Conservation (phyloP, 2,888 invertebrate genomes). For the Lithophane leautieri region DNA sequence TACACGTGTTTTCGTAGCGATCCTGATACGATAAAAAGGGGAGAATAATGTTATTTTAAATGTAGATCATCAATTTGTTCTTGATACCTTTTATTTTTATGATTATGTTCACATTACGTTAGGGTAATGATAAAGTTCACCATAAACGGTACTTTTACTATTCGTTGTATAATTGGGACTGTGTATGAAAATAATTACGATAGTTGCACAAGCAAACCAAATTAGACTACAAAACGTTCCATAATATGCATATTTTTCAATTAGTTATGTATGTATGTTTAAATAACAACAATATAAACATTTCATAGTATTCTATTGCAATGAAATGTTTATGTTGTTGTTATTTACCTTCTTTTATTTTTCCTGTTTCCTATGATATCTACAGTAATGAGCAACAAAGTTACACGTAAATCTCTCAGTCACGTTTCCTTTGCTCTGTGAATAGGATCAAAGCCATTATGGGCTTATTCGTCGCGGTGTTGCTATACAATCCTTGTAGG, state of each 20-base stretch:
- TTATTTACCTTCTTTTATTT: slow-evolving; percentile 18
- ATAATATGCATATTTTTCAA: slow-evolving; percentile 13
- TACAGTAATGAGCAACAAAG: slow-evolving; percentile 54
- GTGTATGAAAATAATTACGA: not conserved
- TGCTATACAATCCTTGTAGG: slow-evolving; percentile 48
- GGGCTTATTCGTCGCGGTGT: slow-evolving; percentile 66
- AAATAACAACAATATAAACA: too few species aligned
- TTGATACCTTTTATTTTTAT: not conserved
- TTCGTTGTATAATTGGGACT: not conserved
- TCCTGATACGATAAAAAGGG: slow-evolving; percentile 47
- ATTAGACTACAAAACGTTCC: not conserved
- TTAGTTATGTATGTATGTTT: not conserved
- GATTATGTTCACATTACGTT: not conserved
- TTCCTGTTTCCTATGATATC: slow-evolving; percentile 29
- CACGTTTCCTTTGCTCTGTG: slow-evolving; percentile 73
- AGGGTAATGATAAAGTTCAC: not conserved
- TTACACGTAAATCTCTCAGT: slow-evolving; percentile 67
- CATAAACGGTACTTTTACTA: not conserved
- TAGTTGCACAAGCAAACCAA: slow-evolving; percentile 1
- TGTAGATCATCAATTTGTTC: slow-evolving; percentile 23
- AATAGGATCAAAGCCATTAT: slow-evolving; percentile 69
- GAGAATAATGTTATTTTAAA: slow-evolving; percentile 16
- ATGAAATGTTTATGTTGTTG: not conserved
- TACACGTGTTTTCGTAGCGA: slow-evolving; percentile 60
- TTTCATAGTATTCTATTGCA: too few species aligned